These are phyloP conservation scores for Pterostichus madidus DNA, from an alignment of 2,888 invertebrate species.

Conservation along the genomic window DNA sequence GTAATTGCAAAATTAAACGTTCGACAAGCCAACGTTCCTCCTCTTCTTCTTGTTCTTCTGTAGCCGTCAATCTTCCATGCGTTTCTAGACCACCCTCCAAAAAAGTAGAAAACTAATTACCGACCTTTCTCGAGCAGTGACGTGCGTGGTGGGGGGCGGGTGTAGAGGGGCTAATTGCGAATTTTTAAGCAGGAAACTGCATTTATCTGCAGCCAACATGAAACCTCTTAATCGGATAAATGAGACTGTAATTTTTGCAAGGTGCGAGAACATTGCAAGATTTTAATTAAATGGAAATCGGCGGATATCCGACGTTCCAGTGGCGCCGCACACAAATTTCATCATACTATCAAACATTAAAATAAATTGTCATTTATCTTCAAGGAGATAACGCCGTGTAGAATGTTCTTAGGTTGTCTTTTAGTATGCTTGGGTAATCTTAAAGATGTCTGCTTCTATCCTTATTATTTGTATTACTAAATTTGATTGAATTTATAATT, in stretches of 20 bases:
- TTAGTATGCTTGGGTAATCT: no score
- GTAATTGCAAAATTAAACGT: not conserved
- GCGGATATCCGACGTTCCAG: slow-evolving; percentile 30
- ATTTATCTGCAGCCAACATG: slow-evolving; percentile 59
- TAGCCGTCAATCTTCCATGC: not conserved
- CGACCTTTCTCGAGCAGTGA: not conserved
- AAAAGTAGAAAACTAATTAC: slow-evolving; percentile 12
- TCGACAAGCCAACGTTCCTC: not conserved
- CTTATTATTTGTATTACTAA: no score
- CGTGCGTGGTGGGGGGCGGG: not conserved
- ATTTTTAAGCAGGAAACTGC: slow-evolving; percentile 62
- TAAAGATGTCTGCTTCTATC: no score
- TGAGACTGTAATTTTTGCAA: slow-evolving; percentile 62
- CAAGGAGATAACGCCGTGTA: not conserved
- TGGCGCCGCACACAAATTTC: slow-evolving; percentile 15
- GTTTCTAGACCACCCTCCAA: not conserved
- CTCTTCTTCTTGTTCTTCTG: not conserved
- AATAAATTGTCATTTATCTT: slow-evolving; percentile 3
- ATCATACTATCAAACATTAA: not conserved
- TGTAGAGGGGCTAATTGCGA: slow-evolving; percentile 39
- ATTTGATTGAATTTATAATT: no score
- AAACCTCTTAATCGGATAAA: slow-evolving; percentile 63
- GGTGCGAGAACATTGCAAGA: slow-evolving; percentile 34
- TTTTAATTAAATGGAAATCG: slow-evolving; percentile 50
- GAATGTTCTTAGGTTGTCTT: no score